A percentile compares a stretch with the other conserved stretches of the same genome.
Conservation (phyloP, 2,113 vertebrate genomes). For the Myocastor coypus region DNA sequence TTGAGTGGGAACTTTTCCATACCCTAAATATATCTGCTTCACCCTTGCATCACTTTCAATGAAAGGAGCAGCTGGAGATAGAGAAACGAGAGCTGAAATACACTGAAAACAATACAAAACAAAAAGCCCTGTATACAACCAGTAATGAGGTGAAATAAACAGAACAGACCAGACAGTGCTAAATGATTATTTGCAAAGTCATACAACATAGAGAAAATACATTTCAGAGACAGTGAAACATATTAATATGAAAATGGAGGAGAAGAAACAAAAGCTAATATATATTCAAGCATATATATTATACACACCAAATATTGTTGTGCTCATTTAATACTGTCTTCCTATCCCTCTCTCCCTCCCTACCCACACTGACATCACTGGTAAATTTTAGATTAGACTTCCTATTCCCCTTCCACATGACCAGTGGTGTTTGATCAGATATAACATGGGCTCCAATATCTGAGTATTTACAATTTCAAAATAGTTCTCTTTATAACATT, state of each 20-base stretch:
- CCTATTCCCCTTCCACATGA: not conserved
- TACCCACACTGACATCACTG: not conserved
- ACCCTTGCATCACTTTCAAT: not conserved
- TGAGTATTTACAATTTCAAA: not conserved
- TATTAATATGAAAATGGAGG: not conserved
- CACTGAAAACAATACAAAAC: not conserved
- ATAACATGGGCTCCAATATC: not conserved
- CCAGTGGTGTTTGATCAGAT: not conserved
- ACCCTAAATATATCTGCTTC: not conserved
- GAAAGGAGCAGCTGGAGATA: not conserved
- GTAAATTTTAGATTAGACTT: not conserved
- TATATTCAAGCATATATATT: constrained; percentile 7
- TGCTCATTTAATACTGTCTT: not conserved
- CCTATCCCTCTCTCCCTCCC: not conserved
- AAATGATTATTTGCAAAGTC: not conserved
- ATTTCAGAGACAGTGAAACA: not conserved
- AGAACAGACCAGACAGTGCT: not conserved
- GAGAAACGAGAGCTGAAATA: not conserved
- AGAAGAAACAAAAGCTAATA: not conserved
- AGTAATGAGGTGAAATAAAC: not conserved
- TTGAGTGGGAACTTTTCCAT: not conserved
- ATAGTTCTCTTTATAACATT: not conserved
- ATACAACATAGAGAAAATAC: not conserved
- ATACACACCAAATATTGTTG: not conserved
- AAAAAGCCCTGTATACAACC: not conserved